Base-by-base conservation (phyloP, 2,113 vertebrate species). In the Equus przewalskii region DNA sequence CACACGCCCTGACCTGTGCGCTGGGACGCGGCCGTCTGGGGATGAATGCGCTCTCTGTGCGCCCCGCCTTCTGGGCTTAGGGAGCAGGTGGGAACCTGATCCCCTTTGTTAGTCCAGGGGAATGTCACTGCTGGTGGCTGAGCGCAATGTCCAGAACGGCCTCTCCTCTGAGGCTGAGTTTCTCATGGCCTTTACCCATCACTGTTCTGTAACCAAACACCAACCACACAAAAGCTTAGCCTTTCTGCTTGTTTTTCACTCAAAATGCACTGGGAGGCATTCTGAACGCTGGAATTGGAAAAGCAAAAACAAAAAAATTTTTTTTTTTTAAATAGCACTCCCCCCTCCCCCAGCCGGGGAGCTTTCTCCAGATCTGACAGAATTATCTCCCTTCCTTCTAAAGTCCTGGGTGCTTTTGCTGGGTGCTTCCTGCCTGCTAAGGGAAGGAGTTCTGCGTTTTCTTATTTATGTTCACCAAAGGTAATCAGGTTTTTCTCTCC, bases 41-140 rank as follows among this genome's bases (percentile, higher is more conserved):
- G 54, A 19, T 13, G 51, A 30, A 69, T 2, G 73, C 5, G 9
- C 1, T 16, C 51, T 92, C 83, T 67, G 54, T 28, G 62, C 5
- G 41, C n/a, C 65, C 13, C 4, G 6, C 7, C 28, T 1, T 18
- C n/a, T 28, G 64, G 46, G 46, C 28, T 2, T 4, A 0, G 9
- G 46, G 46, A 46, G 12, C 19, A 2, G 22, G 33, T 7, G 33
- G 62, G 64, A 87, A 56, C 51, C 51, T 0, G 10, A 54, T 33
- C 51, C 41, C 46, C 46, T n/a, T 24, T 54, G 86, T 69, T 30
- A 22, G 12, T 26, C 69, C 12, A 36, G 67, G 36, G 51, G 49
- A 69, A 14, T 18, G 46, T 58, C 46, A 36, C 75, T 15, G 41
- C 75, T 13, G 26, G n/a, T 0, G 8, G 11, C 73, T 1, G 4